A percentile compares a stretch with the other conserved stretches of the same genome.
Evolutionary conservation across 2,888 invertebrate genomes (phyloP).

Genomic region (Tachina grossa): DNA sequence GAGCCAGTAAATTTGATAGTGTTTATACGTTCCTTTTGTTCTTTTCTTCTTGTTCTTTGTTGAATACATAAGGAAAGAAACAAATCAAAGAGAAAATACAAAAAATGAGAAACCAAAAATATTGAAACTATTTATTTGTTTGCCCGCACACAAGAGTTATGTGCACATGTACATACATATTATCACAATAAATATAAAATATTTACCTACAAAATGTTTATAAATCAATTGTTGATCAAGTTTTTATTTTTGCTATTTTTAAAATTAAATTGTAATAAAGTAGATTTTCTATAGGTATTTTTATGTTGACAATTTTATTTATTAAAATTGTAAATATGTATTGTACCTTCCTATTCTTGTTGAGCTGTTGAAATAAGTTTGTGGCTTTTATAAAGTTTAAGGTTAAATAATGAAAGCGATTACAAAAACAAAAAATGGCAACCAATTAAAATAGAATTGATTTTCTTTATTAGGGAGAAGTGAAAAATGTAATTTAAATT

Average conservation of each 20-base stretch:
- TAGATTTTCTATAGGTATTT: background rate
- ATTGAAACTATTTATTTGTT: constrained; percentile 4
- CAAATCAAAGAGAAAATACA: constrained; percentile 15
- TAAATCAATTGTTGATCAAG: background rate
- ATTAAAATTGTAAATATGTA: too few species aligned
- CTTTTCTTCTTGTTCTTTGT: constrained; percentile 32
- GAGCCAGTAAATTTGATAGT: constrained; percentile 55
- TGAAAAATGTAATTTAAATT: too few species aligned
- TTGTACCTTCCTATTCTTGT: too few species aligned
- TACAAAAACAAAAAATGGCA: too few species aligned
- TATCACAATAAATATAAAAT: background rate
- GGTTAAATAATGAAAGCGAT: too few species aligned
- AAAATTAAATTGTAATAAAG: too few species aligned
- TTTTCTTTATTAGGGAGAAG: too few species aligned
- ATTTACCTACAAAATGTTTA: background rate
- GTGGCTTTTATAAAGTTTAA: too few species aligned
- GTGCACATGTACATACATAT: background rate
- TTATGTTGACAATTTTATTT: background rate
- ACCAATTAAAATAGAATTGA: too few species aligned
- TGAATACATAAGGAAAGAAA: constrained; percentile 11
- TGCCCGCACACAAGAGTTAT: constrained; percentile 1
- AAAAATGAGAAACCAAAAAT: constrained; percentile 12
- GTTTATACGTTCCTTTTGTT: constrained; percentile 15
- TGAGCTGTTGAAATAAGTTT: too few species aligned
- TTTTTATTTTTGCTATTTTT: background rate